These are phyloP conservation scores for Malurus alboscapulatus DNA, from an alignment of 2,113 vertebrate species.

Conservation along the genomic window DNA sequence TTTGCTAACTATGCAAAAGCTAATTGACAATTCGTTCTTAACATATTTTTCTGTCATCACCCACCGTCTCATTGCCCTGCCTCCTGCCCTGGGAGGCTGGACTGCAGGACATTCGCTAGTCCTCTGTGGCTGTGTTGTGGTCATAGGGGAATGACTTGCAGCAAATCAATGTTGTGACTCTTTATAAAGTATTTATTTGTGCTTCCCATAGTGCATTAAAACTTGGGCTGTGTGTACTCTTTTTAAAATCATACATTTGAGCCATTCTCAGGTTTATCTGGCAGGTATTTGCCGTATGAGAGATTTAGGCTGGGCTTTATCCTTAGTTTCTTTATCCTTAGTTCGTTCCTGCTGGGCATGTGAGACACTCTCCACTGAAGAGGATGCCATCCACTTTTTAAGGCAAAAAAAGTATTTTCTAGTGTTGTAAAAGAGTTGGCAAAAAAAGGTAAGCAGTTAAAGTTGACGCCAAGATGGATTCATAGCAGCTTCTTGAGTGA, in stretches of 20 bases:
- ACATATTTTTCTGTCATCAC: not conserved
- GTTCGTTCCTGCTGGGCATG: not conserved
- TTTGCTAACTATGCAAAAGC: not conserved
- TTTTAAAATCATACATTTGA: fast-evolving
- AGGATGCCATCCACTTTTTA: not conserved
- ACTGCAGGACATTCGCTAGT: not conserved
- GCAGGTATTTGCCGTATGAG: not conserved
- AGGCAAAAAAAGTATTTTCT: not conserved
- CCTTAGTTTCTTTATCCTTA: not conserved
- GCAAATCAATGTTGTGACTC: not conserved
- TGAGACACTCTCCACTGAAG: not conserved
- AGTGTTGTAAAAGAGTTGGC: not conserved
- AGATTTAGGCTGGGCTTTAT: not conserved
- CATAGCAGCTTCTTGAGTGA: not conserved
- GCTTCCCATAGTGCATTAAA: not conserved
- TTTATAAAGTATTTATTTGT: not conserved
- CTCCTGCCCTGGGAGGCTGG: not conserved
- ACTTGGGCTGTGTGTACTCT: not conserved
- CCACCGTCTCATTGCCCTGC: not conserved
- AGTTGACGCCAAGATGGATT: not conserved
- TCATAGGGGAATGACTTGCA: not conserved
- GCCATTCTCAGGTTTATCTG: not conserved
- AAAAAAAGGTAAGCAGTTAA: slow-evolving; percentile 18
- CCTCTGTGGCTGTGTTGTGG: not conserved
- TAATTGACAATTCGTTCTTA: not conserved